Evolutionary conservation across 2,888 invertebrate genomes (phyloP).

Genomic region (Tanytarsus gracilentus): DNA sequence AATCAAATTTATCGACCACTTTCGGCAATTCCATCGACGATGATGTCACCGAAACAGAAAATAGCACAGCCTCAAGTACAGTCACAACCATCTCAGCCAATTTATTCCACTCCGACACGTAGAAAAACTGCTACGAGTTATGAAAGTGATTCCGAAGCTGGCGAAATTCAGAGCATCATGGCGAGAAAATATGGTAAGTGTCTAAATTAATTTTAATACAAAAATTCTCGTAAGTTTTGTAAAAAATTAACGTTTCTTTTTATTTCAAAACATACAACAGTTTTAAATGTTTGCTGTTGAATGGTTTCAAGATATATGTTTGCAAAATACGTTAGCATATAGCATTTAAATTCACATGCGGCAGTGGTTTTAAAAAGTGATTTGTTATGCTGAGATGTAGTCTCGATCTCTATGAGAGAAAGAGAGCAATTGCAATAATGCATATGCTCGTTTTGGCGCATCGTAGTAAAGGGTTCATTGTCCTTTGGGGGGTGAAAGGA

Average conservation of each 20-base stretch:
- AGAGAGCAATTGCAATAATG: background rate
- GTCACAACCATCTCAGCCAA: background rate
- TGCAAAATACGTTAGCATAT: too few species aligned
- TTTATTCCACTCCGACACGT: background rate
- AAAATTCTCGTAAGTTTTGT: too few species aligned
- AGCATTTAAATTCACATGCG: too few species aligned
- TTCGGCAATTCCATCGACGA: background rate
- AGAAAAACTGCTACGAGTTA: constrained; percentile 33
- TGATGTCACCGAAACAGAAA: background rate
- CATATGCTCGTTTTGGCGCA: background rate
- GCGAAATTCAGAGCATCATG: constrained; percentile 58
- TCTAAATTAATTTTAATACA: background rate
- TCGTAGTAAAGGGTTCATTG: background rate
- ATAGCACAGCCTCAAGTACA: background rate
- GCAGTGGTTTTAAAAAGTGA: too few species aligned
- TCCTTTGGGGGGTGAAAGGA: too few species aligned
- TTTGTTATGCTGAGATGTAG: too few species aligned
- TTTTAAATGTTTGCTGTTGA: too few species aligned
- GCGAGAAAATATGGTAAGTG: constrained; percentile 32
- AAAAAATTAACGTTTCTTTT: too few species aligned
- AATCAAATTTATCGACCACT: constrained; percentile 24
- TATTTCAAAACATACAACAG: background rate
- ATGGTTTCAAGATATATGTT: too few species aligned
- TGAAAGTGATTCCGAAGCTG: constrained; percentile 64
- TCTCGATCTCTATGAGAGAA: background rate